Conservation (phyloP, 2,888 invertebrate genomes). For the Plagodis dolabraria region DNA sequence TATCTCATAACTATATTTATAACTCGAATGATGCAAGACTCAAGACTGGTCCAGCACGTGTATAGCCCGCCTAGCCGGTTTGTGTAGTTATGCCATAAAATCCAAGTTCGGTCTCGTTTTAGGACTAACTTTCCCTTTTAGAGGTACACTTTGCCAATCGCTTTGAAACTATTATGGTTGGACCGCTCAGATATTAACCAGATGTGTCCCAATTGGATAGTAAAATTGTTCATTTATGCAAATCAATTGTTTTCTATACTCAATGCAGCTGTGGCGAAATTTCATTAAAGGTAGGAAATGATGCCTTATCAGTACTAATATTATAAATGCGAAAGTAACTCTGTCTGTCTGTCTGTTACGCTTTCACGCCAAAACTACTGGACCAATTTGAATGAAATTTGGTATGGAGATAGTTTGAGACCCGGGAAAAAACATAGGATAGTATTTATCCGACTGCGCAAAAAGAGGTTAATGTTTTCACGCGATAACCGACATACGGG, state of each 20-base stretch:
- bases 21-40: slow-evolving; percentile 4
- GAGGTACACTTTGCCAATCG: slow-evolving; percentile 25
- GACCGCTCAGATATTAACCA: slow-evolving; percentile 16
- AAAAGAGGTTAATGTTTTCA: too few relatives aligned
- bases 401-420: too few relatives aligned
- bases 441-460: too few relatives aligned
- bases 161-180: slow-evolving; percentile 20
- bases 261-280: not conserved
- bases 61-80: slow-evolving; percentile 30
- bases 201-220: slow-evolving; percentile 13
- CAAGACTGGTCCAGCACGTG: slow-evolving; percentile 9
- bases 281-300: too few relatives aligned
- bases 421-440: too few relatives aligned
- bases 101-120: slow-evolving; percentile 33
- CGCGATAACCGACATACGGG: too few relatives aligned
- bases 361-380: too few relatives aligned
- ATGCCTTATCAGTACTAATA: too few relatives aligned
- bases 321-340: too few relatives aligned
- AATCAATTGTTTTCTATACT: not conserved
- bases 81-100: slow-evolving; percentile 42
- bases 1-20: not conserved
- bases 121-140: slow-evolving; percentile 37
- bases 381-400: too few relatives aligned
- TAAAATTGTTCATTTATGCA: not conserved
- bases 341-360: too few relatives aligned